Evolutionary conservation across 2,888 invertebrate genomes (phyloP).

Genomic region (Elegia similella): DNA sequence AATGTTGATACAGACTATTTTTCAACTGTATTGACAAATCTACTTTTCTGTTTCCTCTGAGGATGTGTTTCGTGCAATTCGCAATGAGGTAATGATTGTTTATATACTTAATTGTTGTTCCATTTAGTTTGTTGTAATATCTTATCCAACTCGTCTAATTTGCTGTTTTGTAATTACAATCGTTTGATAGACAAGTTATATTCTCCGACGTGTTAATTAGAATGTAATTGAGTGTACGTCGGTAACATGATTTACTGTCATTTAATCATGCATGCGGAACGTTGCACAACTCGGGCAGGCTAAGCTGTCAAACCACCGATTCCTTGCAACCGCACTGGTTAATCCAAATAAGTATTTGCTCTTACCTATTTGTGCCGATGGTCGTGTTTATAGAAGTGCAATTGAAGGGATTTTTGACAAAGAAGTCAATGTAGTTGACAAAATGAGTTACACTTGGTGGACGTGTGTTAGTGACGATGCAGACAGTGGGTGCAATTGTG

Average conservation of each 20-base stretch:
- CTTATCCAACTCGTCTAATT: neutral
- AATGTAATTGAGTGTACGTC: slow-evolving; percentile 17
- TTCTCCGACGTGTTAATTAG: slow-evolving; percentile 17
- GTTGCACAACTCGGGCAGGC: slow-evolving; percentile 19
- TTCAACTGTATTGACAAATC: neutral
- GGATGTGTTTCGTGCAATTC: neutral
- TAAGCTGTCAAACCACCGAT: slow-evolving; percentile 1
- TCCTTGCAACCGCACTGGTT: neutral
- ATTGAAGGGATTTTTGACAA: slow-evolving; percentile 11
- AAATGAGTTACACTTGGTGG: slow-evolving; percentile 46
- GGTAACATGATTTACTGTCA: slow-evolving; percentile 26
- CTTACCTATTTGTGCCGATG: slow-evolving; percentile 13
- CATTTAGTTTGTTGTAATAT: neutral
- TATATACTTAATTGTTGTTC: neutral
- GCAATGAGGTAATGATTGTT: neutral
- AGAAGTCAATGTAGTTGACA: slow-evolving; percentile 16
- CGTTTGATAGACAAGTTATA: neutral
- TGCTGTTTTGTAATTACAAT: slow-evolving; percentile 1
- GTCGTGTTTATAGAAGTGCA: slow-evolving; percentile 12
- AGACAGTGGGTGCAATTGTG: slow-evolving; percentile 35
- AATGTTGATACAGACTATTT: neutral
- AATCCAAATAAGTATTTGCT: slow-evolving; percentile 9
- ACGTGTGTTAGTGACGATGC: slow-evolving; percentile 41
- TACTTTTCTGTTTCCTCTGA: neutral
- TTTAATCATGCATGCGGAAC: slow-evolving; percentile 29